These are phyloP conservation scores for Oscheius sp. DNA, from an alignment of 1,140 invertebrate genomes.

Conservation along the genomic window DNA sequence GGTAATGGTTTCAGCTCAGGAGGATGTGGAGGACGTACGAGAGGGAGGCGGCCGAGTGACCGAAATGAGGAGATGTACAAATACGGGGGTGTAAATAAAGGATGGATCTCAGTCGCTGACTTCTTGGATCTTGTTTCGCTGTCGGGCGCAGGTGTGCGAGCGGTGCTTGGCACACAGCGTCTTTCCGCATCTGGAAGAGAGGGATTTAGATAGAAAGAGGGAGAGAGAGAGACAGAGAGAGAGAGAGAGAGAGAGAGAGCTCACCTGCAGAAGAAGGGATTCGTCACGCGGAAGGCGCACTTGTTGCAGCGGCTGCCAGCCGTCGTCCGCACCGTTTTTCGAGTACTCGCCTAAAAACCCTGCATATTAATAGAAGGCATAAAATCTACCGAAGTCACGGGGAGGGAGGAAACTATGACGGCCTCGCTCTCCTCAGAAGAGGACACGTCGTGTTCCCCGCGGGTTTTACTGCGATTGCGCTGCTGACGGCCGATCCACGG, in stretches of 20 bases:
- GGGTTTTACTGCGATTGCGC: background rate
- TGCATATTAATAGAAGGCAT: background rate
- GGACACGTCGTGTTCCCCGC: background rate
- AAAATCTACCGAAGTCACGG: background rate
- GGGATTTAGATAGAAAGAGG: background rate
- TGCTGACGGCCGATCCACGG: background rate
- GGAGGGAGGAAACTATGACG: background rate
- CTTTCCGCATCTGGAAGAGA: background rate
- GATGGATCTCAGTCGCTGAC: background rate
- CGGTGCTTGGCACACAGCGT: background rate
- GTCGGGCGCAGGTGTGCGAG: background rate
- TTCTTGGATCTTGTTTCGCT: background rate
- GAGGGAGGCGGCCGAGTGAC: background rate
- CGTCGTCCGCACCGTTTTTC: background rate
- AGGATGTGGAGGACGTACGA: background rate
- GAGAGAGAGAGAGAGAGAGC: background rate
- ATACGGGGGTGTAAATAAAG: background rate
- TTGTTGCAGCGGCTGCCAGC: background rate
- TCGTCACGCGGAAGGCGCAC: background rate
- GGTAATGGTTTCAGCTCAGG: background rate
- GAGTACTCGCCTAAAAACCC: no score
- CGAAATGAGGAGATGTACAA: background rate
- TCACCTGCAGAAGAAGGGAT: conserved; percentile 1
- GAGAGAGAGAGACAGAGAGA: no score
- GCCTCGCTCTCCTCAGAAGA: background rate